Evolutionary conservation across 2,888 invertebrate species (phyloP), one percentile per base, ranked within the genome.

Genomic region (Melanostoma scalare): DNA sequence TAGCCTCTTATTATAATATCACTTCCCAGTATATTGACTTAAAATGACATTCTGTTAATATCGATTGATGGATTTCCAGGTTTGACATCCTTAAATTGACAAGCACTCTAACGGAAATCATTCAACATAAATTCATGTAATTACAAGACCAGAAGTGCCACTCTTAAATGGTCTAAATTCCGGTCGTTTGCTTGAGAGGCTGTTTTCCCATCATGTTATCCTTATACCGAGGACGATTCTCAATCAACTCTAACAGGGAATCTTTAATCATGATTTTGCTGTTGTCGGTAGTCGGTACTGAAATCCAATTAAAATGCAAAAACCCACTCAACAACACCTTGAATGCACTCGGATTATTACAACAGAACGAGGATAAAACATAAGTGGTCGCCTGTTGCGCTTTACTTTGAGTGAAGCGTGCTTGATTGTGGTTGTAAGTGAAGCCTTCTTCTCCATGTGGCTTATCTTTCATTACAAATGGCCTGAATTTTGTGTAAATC

Each of bases 371-470:
- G 58, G 52, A 61, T 46, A 44, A 68, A 56, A 56, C 82, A 65
- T 77, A 82, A 77, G 73, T 77, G 75, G 36, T 76, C 61, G 72
- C 78, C 73, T 82, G 82, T 82, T 77, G 82, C 82, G 67, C 69
- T 63, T 46, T 48, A 35, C 78, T 44, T 38, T 67, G 52, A 77
- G 68, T 73, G 63, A 61, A 10, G 77, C 10, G 38, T 33, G 30
- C 82, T 77, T 73, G 58, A 77, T 65, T 80, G 79, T 63, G 10
- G 60, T 61, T 46, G 72, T 63, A 61, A 63, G 38, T 67, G 73
- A 78, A 53, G 77, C 58, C 35, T 44, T 40, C 9, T 55, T 46
- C 44, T 31, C 44, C 58, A 56, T 35, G 48, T n/a, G 53, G 63
- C 40, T 61, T 50, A 38, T 38, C 42, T 50, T 30, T 4, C 42